These are phyloP conservation scores for Disparrhopalites patrizii DNA, from an alignment of 2,888 invertebrate species.

Conservation along the genomic window DNA sequence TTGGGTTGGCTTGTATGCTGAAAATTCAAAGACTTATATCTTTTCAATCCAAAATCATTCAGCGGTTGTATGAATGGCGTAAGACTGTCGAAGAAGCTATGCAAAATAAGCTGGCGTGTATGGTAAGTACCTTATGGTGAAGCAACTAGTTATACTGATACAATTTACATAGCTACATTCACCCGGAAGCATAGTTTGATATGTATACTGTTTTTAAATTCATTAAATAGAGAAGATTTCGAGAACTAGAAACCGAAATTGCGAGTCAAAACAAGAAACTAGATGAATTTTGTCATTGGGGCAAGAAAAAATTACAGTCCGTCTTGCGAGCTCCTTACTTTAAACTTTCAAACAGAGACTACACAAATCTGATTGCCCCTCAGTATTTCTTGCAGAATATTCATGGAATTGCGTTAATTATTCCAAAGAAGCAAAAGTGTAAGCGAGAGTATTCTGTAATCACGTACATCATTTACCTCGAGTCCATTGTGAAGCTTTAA, in stretches of 20 bases:
- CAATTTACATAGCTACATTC: not conserved
- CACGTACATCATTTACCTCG: not conserved
- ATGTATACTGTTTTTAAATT: not conserved
- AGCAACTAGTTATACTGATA: no score
- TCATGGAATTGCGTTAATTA: constrained; percentile 24
- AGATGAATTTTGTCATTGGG: constrained; percentile 41
- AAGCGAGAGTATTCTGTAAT: constrained; percentile 1
- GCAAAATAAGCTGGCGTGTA: not conserved
- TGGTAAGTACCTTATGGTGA: not conserved
- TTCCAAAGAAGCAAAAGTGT: constrained; percentile 44
- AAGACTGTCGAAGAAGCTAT: not conserved
- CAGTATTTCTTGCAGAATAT: not conserved
- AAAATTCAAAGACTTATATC: not conserved
- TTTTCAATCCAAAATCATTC: not conserved
- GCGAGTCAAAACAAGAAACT: constrained; percentile 17
- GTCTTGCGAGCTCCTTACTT: constrained; percentile 38
- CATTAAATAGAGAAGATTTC: constrained; percentile 2
- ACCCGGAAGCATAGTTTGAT: not conserved
- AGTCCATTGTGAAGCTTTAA: not conserved
- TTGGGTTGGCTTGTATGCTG: not conserved
- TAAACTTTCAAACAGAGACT: constrained; percentile 33
- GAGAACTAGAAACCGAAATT: constrained; percentile 1
- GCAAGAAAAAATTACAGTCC: constrained; percentile 33
- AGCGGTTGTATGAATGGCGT: not conserved
- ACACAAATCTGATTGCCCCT: constrained; percentile 14